Percentiles rank a stretch among this genome's conserved stretches.
Evolutionary conservation across 2,888 invertebrate genomes (phyloP).

Genomic region (Sinotaia quadrata): DNA sequence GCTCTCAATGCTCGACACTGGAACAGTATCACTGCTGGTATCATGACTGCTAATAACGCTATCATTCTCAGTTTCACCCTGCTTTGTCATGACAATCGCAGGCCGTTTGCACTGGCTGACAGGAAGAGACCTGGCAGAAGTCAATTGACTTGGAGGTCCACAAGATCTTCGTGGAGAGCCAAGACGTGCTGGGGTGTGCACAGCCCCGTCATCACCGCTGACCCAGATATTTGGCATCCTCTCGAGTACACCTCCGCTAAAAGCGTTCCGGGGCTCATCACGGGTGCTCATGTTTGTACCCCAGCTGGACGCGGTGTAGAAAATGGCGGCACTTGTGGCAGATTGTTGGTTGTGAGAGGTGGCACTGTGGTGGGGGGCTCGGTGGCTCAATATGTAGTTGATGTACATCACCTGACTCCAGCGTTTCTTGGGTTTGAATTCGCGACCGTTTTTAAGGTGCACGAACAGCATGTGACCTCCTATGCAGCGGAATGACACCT

Average conservation of each 20-base stretch:
- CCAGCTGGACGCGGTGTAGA: background rate
- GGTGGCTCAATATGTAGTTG: conserved; percentile 51
- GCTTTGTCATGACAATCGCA: no score
- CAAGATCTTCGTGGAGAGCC: no score
- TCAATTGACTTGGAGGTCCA: no score
- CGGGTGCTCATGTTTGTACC: background rate
- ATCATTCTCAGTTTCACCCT: background rate
- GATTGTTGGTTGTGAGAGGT: background rate
- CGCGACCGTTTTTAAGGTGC: conserved; percentile 52
- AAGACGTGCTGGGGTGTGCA: no score
- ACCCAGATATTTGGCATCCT: background rate
- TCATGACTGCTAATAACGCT: conserved; percentile 30
- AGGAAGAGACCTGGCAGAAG: no score
- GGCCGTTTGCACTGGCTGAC: no score
- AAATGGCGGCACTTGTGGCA: background rate
- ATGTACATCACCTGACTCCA: conserved; percentile 64
- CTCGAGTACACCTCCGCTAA: background rate
- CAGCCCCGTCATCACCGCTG: background rate
- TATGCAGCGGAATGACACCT: background rate
- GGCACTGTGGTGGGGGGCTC: background rate
- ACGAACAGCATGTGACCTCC: conserved; percentile 45
- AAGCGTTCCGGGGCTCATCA: background rate
- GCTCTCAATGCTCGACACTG: conserved; percentile 36
- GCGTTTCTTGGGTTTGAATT: conserved; percentile 59
- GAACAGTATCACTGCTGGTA: conserved; percentile 27